Percentiles rank a stretch among this genome's conserved stretches.
Conservation (phyloP, 2,888 invertebrate species). For the Tholera decimalis region DNA sequence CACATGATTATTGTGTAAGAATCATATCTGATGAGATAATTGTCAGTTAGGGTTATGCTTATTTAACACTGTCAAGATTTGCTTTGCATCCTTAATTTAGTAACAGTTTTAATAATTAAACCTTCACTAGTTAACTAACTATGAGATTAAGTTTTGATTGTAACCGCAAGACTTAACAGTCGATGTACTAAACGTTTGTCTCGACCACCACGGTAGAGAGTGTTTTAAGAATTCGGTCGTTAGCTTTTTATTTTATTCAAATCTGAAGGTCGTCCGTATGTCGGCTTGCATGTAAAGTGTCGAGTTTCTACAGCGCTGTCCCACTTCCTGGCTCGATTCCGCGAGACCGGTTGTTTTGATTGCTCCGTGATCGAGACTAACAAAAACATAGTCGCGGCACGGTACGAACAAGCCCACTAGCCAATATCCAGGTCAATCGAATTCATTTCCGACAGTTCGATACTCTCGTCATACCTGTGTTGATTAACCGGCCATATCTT, state of each 20-base stretch:
- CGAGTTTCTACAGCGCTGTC: constrained; percentile 83
- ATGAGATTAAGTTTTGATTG: too few relatives aligned
- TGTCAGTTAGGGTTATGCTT: background rate
- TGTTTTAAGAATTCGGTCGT: constrained; percentile 57
- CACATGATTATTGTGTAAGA: constrained; percentile 48
- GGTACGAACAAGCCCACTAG: constrained; percentile 67
- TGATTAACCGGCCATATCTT: constrained; percentile 20
- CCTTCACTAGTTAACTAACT: too few relatives aligned
- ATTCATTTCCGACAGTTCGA: constrained; percentile 75
- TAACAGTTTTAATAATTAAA: background rate
- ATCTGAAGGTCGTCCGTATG: constrained; percentile 83
- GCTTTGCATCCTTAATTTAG: background rate
- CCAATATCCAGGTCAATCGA: constrained; percentile 81
- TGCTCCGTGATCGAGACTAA: constrained; percentile 75
- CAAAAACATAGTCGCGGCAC: constrained; percentile 78
- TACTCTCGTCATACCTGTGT: constrained; percentile 43
- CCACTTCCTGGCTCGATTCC: constrained; percentile 81
- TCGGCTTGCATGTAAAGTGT: constrained; percentile 73
- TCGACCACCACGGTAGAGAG: constrained; percentile 31
- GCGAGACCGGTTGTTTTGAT: constrained; percentile 82
- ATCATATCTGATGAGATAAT: constrained; percentile 26
- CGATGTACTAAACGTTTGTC: constrained; percentile 31
- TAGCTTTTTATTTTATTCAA: constrained; percentile 76
- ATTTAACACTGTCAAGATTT: background rate
- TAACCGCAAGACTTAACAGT: constrained; percentile 22